Evolutionary conservation across 2,797 vertebrate genomes (phyloP), one percentile per base, ranked within the genome.

Genomic region (Muraenolepis orangiensis): DNA sequence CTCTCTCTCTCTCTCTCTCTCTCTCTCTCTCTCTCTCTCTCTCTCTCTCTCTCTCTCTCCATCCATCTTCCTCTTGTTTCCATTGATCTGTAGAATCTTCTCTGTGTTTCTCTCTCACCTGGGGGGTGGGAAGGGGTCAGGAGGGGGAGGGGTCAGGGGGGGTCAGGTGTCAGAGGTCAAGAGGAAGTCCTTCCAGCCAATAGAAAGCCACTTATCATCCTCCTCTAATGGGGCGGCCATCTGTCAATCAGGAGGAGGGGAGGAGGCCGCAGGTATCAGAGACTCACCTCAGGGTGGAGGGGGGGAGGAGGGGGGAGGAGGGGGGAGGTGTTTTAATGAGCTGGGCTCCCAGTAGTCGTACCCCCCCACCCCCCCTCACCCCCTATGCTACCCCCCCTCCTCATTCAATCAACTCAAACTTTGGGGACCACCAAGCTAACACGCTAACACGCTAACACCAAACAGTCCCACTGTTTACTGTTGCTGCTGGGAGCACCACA

Each of bases 141-240:
- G 93, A 94, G 93, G 92, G 94, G 95, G 95, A 94, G 93, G 94
- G 96, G 94, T 96, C 93, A 93, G 93, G 79, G 93, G 93, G 93
- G 79, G 93, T 91, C 91, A 87, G 84, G 92, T 95, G 95, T 95
- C 92, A 93, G 84, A 87, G 87, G 94, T 95, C 94, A 96, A 96
- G 95, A 98, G 96, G 95, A 97, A 97, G 94, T 96, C 94, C 94
- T 89, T 82, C 91, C 86, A 92, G 89, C 94, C 86, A 91, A 92
- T 87, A 86, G 91, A 94, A 93, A 96, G 94, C 94, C 94, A 95
- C 94, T 96, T 96, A 96, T 96, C 95, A 94, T 95, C 95, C 95
- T 95, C 93, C 93, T 95, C 94, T 96, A 95, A 96, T 95, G 95
- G 95, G 95, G 94, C 91, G 89, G 91, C 94, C 94, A 95, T 95